Evolutionary conservation across 2,113 vertebrate genomes (phyloP).

Genomic region (Choloepus hoffmanni): DNA sequence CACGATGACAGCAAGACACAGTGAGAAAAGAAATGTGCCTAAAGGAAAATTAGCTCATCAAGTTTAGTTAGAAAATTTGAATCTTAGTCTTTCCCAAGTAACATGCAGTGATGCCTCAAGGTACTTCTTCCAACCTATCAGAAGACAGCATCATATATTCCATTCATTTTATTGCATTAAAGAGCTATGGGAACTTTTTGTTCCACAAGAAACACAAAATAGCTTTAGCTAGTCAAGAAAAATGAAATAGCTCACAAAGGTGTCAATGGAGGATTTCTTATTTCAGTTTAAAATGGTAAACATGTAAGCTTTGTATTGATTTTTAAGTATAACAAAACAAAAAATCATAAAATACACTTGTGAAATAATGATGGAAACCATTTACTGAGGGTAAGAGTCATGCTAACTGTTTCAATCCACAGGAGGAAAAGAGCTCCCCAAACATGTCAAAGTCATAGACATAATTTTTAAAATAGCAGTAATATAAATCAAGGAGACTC

Average conservation of each 20-base stretch:
- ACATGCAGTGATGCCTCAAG: not conserved
- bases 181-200: not conserved
- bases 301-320: not conserved
- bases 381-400: not conserved
- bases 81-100: not conserved
- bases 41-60: not conserved
- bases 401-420: slow-evolving; percentile 8
- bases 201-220: slow-evolving; percentile 39
- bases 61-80: not conserved
- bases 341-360: not conserved
- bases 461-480: not conserved
- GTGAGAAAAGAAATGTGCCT: not conserved
- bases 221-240: not conserved
- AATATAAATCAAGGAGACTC: slow-evolving; percentile 18
- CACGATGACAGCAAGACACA: not conserved
- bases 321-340: slow-evolving; percentile 49
- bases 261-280: not conserved
- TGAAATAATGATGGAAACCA: slow-evolving; percentile 11
- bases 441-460: not conserved
- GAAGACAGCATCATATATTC: not conserved
- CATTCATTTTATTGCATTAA: slow-evolving; percentile 8
- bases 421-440: not conserved
- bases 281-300: slow-evolving; percentile 40
- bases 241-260: not conserved
- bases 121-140: not conserved